These are phyloP conservation scores for Manis crassicaudata DNA, from an alignment of 2,797 vertebrate genomes.

Conservation along the genomic window DNA sequence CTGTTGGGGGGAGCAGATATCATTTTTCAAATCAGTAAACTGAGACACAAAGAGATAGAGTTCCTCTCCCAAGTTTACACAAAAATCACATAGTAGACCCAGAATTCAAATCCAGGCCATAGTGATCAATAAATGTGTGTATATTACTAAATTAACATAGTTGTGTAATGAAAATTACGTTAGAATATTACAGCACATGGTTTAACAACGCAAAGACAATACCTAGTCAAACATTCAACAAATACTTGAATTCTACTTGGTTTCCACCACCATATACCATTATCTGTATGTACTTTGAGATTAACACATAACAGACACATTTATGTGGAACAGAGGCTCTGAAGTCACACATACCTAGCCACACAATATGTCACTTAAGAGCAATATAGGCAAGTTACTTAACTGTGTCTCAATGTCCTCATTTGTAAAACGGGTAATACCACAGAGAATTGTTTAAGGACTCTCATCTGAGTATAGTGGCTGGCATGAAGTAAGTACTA, in stretches of 20 bases:
- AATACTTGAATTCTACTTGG: slow-evolving; percentile 35
- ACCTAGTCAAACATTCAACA: background rate
- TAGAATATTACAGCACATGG: background rate
- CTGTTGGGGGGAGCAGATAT: background rate
- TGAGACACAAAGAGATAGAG: background rate
- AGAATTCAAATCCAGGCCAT: slow-evolving; percentile 24
- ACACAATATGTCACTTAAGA: background rate
- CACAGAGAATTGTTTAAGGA: slow-evolving; percentile 3
- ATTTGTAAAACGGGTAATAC: background rate
- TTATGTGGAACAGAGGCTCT: background rate
- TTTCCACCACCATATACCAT: background rate
- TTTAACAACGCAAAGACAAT: slow-evolving; percentile 24
- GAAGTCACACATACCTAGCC: background rate
- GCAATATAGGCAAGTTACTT: background rate
- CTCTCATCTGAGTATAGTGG: background rate
- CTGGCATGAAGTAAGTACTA: background rate
- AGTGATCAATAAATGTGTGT: background rate
- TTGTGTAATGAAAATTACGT: background rate
- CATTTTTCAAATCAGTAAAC: slow-evolving; percentile 37
- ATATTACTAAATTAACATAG: slow-evolving; percentile 29
- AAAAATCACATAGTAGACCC: background rate
- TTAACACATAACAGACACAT: slow-evolving; percentile 6
- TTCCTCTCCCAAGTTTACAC: slow-evolving; percentile 22
- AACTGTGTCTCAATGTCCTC: background rate
- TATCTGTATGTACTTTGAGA: background rate